Conservation (phyloP, 2,113 vertebrate species). For the Oryctolagus cuniculus region DNA sequence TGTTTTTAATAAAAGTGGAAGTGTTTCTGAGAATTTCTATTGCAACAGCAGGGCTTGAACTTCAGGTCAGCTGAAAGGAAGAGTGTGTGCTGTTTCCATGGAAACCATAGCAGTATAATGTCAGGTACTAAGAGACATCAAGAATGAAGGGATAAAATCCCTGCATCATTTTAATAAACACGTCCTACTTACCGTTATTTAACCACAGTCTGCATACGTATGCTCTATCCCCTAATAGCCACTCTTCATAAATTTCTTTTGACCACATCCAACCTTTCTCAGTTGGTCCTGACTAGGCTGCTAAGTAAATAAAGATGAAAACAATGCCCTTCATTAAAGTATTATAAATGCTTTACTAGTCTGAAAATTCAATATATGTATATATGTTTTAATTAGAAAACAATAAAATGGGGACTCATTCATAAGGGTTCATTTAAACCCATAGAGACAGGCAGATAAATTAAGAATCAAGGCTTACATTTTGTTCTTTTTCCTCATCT, state of each 20-base stretch:
- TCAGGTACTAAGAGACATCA: constrained; percentile 88
- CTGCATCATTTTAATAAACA: constrained; percentile 91
- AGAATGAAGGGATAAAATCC: constrained; percentile 89
- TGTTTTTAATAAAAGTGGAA: constrained; percentile 87
- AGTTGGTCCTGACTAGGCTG: constrained; percentile 73
- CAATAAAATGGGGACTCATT: background rate
- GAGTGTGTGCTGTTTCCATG: constrained; percentile 89
- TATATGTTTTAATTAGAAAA: constrained; percentile 75
- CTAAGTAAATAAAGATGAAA: constrained; percentile 79
- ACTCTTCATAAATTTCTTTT: constrained; percentile 74
- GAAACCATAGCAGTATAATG: constrained; percentile 89
- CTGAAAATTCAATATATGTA: constrained; percentile 72
- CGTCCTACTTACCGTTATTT: constrained; percentile 85
- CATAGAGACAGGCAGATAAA: constrained; percentile 37
- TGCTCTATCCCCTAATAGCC: constrained; percentile 71
- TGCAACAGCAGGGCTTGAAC: constrained; percentile 90
- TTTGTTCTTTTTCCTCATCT: constrained; percentile 1
- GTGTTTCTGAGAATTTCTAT: constrained; percentile 90
- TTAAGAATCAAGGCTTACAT: constrained; percentile 33
- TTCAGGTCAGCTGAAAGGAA: constrained; percentile 91
- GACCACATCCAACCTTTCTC: constrained; percentile 77
- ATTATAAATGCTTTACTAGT: constrained; percentile 65
- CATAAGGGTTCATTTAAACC: constrained; percentile 28
- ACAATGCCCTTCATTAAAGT: constrained; percentile 71
- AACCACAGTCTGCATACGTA: constrained; percentile 74